Base-by-base conservation (phyloP, 2,888 invertebrate genomes). In the Aleiodes leptofemur region DNA sequence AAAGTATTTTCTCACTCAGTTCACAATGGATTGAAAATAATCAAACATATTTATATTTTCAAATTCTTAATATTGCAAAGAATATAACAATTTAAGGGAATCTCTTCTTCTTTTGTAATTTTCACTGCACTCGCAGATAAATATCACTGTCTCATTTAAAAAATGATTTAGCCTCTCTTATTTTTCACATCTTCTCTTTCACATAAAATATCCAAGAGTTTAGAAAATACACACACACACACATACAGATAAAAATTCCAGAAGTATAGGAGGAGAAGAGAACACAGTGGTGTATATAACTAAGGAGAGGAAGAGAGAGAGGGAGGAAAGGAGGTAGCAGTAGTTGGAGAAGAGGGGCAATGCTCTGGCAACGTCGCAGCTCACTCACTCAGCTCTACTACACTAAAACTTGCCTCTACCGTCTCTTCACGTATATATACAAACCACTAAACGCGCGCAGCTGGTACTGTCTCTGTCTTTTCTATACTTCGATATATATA, bases 291-390 rank as follows among this genome's bases (percentile, higher is more conserved):
- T 34, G 48, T n/a, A 70, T 9, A 31, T 16, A 69, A 59, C 56
- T 29, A 7, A 48, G 29, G 8, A 48, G 48, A 43, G 4, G 14
- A 70, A n/a, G 57, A 69, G 57, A 56, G 38, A 72, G 57, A 50
- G 56, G 48, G 51, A 57, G 69, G 23, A 23, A 69, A 76, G 71
- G 69, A 74, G 69, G 72, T 50, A 69, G 69, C 23, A 23, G 23
- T 23, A 23, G 61, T 51, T 56, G 71, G 57, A 55, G 76, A 38
- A 73, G 76, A 77, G 78, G 74, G 80, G 81, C 80, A 80, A 81
- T 82, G 81, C 84, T 83, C 83, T 83, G 86, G 86, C 86, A 86
- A 86, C 86, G 85, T 86, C 83, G 85, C 86, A 80, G 80, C 80
- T 82, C 81, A 76, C 83, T 82, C 81, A 77, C 84, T 82, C 78